Base-by-base conservation (phyloP, 2,888 invertebrate species). In the Gisinianus flammeolus region DNA sequence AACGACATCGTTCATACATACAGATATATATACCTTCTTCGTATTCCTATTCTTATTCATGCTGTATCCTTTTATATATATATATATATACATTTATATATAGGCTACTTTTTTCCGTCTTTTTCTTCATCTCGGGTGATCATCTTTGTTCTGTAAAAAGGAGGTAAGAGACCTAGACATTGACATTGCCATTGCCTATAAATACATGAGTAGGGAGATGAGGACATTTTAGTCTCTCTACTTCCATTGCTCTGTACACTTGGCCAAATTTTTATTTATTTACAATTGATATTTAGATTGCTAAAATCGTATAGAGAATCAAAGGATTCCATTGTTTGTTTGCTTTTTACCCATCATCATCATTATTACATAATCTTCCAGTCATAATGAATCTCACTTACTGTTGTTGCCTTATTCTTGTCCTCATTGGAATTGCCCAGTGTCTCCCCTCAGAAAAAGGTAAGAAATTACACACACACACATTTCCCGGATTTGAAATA, bases 371-470 rank as follows among this genome's bases (percentile, higher is more conserved):
- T n/a, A n/a, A n/a, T n/a, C n/a, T 31, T 31, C 28, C n/a, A 69
- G 30, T 30, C 64, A 77, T 35, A 31, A 77, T 77, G 70, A 77
- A 77, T 35, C 62, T 71, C 64, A 31, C 24, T 6, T 64, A 76
- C 33, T 76, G 70, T 66, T 33, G 26, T 35, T 77, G 62, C 71
- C 30, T 77, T 5, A n/a, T 52, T 24, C 19, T 54, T 67, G 19
- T 73, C 58, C 66, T 75, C 28, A 22, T 75, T 44, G 77, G 77
- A 71, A 35, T 77, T 35, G 77, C 71, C 28, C 71, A 70, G 77
- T 71, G 77, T 66, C 66, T 77, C 5, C 77, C 77, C 1, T 62
- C 52, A 35, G 71, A 77, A 28, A 77, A 77, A 71, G 77, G 77
- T 77, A 62, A 77, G 71, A 16, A 24, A 4, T 12, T 8, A 35